Evolutionary conservation across 2,888 invertebrate species (phyloP), one percentile per base, ranked within the genome.

Genomic region (Meteorus cinctellus): DNA sequence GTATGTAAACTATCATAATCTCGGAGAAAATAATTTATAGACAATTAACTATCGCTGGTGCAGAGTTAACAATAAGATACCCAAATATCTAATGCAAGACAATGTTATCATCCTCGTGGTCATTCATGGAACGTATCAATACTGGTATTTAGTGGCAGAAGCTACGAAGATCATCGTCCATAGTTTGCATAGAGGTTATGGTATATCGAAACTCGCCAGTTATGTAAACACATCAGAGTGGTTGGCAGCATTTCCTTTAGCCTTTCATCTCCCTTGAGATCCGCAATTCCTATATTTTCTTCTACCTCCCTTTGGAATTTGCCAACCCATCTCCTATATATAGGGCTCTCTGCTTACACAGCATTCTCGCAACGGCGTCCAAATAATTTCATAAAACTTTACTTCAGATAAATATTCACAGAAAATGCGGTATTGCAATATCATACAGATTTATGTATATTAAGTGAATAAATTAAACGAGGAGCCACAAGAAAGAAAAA

Each of bases 191-290:
- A 59, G 51, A 55, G 36, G 19, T 41, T 65, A 48, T 55, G 66
- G 73, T 65, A 55, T 51, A 73, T 66, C 66, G 27, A 66, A 34
- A 66, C 55, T 34, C 55, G 51, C 51, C 34, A 59, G 73, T 55
- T 66, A 73, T 59, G 73, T 66, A 73, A 73, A 73, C 55, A 66
- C 65, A 63, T 63, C 63, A 66, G 41, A 24, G 19, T 55, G 19
- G 55, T 19, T 6, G 19, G n/a, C 19, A 55, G n/a, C n/a, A 55
- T 4, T 55, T 0, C 55, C 55, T 19, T 4, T 55, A 55, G 10
- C 19, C 19, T 55, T 55, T 55, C 55, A 55, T 55, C 55, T 55
- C 55, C 4, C 55, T 55, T 8, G n/a, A n/a, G n/a, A 48, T 48
- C 48, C 48, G 1, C 48, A 48, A n/a, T 48, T 5, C n/a, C n/a